Conservation (phyloP, 2,888 invertebrate genomes). For the Poecilobothrus nobilitatus region DNA sequence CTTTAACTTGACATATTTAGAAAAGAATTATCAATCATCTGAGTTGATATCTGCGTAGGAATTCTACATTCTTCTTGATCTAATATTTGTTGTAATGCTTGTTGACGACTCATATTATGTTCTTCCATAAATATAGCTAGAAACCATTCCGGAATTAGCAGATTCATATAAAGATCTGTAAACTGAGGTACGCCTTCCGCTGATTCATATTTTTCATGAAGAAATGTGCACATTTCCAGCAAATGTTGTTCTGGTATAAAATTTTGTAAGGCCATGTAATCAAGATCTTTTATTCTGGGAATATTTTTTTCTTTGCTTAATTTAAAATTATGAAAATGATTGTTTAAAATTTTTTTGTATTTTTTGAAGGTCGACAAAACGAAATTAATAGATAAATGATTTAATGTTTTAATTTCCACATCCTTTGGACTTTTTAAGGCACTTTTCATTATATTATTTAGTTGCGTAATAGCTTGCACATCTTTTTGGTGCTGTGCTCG, state of each 20-base stretch:
- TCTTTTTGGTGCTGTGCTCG: background rate
- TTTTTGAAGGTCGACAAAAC: background rate
- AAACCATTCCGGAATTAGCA: background rate
- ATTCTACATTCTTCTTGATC: background rate
- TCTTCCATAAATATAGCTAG: background rate
- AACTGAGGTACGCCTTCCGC: background rate
- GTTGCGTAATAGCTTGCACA: background rate
- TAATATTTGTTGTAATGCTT: background rate
- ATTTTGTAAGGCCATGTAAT: conserved; percentile 3
- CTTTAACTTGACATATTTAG: too few relatives aligned
- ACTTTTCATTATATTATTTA: background rate
- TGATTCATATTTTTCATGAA: background rate
- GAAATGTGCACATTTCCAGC: background rate
- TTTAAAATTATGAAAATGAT: background rate
- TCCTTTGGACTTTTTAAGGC: background rate
- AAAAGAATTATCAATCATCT: background rate
- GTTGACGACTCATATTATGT: background rate
- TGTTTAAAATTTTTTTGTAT: background rate
- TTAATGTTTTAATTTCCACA: background rate
- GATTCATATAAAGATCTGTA: background rate
- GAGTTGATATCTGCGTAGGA: background rate
- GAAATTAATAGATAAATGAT: background rate
- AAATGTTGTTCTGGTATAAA: background rate
- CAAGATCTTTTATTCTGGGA: background rate
- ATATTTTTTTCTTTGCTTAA: background rate